Evolutionary conservation across 2,113 vertebrate species (phyloP), one percentile per base, ranked within the genome.

Genomic region (Sylvilagus bachmani): DNA sequence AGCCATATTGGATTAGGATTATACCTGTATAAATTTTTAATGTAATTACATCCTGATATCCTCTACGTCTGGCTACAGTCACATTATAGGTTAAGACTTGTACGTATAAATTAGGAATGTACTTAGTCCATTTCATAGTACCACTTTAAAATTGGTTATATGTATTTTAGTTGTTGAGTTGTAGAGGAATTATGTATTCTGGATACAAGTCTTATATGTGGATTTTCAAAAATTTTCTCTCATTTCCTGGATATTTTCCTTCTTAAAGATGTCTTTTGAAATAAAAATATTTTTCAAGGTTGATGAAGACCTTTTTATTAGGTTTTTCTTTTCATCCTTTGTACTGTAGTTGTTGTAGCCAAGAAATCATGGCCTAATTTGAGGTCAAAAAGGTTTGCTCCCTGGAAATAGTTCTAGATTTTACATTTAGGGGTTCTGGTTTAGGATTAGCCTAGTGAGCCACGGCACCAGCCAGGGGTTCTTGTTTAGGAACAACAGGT

Each of bases 261-360:
- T 79, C 73, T 74, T 87, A 10, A 61, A 49, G 24, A 19, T 81
- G 21, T 51, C n/a, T 36, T 81, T 93, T 87, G 33, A 83, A 83
- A 49, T 6, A 55, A 58, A 82, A 78, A 85, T 19, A 8, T 36
- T 86, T 86, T 92, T 86, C 11, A 66, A 58, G 78, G 64, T 79
- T 67, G 17, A 53, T 79, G 21, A 95, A 96, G 33, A 83, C 55
- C 14, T 79, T 14, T 74, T 90, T 77, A 83, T 82, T 53, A 78
- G 3, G 51, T 67, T 94, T 70, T 91, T 11, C 11, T 61, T 86
- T 79, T 71, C n/a, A 66, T 55, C 6, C 19, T 25, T 87, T 88
- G 31, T 29, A 19, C 10, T 87, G 71, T 73, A 93, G 29, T 11
- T 77, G 21, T 51, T 29, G 74, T 80, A 51, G 75, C 38, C 74